Percentiles rank a stretch among this genome's conserved stretches.
phyloP scores from a whole-genome alignment of 2,113 vertebrate species.

The Gambusia affinis region DNA sequence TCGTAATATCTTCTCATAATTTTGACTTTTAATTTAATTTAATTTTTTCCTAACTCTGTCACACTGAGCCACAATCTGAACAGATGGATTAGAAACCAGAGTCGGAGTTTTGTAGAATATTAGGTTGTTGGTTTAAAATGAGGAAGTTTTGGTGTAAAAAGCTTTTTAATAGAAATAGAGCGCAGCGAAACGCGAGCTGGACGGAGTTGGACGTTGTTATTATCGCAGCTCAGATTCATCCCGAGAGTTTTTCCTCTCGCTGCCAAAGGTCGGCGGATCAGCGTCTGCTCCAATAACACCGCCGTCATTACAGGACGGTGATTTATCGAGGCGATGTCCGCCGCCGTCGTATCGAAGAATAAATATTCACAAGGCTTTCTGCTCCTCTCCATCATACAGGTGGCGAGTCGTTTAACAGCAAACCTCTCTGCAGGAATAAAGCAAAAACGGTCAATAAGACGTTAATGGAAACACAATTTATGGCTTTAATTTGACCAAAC shows the following conservation, averaged over 20 bases:
- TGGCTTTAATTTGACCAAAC: slow-evolving; percentile 66
- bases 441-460: slow-evolving; percentile 52
- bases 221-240: slow-evolving; percentile 39
- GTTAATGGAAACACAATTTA: slow-evolving; percentile 67
- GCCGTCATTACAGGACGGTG: slow-evolving; percentile 38
- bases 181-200: slow-evolving; percentile 11
- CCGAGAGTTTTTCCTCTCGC: slow-evolving; percentile 5
- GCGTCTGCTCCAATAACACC: slow-evolving; percentile 42
- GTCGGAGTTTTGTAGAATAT: not conserved
- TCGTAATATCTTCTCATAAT: too few species aligned
- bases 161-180: slow-evolving; percentile 35
- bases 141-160: not conserved
- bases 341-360: slow-evolving; percentile 39
- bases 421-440: slow-evolving; percentile 50
- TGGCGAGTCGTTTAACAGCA: slow-evolving; percentile 26
- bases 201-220: slow-evolving; percentile 17
- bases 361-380: slow-evolving; percentile 43
- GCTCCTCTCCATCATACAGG: slow-evolving; percentile 23
- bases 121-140: not conserved
- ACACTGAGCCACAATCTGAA: not conserved
- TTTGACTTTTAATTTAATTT: too few species aligned
- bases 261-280: slow-evolving; percentile 47
- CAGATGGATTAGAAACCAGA: not conserved
- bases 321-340: slow-evolving; percentile 55
- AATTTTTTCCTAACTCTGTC: too few species aligned